Percentiles rank a stretch among this genome's conserved stretches.
Evolutionary conservation across 92 coral and sea anemone species (phyloP).

Genomic region (Porites divaricata): DNA sequence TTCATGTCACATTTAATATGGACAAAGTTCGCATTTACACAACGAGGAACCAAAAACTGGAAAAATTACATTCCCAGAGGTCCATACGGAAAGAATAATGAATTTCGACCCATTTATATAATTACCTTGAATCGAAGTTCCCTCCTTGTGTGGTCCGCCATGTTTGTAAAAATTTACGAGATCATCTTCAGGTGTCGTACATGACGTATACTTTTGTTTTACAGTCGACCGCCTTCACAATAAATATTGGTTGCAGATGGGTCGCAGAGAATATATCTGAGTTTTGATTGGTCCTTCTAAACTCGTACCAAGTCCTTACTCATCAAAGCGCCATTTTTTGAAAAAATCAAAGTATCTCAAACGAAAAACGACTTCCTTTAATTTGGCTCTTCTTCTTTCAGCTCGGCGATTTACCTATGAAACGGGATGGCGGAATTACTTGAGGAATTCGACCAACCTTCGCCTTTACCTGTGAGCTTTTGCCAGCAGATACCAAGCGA

Average conservation of each 20-base stretch:
- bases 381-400: background rate
- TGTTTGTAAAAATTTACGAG: background rate
- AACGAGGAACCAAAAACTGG: background rate
- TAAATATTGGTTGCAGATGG: slow-evolving; percentile 17
- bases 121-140: slow-evolving; percentile 44
- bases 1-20: background rate
- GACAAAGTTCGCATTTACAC: background rate
- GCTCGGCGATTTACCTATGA: too few species aligned
- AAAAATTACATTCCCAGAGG: too few species aligned
- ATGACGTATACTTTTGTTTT: background rate
- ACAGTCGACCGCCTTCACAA: background rate
- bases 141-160: slow-evolving; percentile 21
- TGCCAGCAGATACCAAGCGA: slow-evolving; percentile 52
- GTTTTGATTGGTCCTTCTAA: slow-evolving; percentile 24
- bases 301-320: background rate
- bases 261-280: background rate
- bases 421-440: slow-evolving; percentile 52
- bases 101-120: background rate
- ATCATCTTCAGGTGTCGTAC: background rate
- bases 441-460: slow-evolving; percentile 63
- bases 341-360: background rate
- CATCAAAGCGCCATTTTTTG: slow-evolving; percentile 29
- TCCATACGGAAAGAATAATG: background rate
- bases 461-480: slow-evolving; percentile 46
- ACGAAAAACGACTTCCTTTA: background rate